Evolutionary conservation across 1,140 invertebrate species (phyloP).

Genomic region (Tetramorium alpestre): DNA sequence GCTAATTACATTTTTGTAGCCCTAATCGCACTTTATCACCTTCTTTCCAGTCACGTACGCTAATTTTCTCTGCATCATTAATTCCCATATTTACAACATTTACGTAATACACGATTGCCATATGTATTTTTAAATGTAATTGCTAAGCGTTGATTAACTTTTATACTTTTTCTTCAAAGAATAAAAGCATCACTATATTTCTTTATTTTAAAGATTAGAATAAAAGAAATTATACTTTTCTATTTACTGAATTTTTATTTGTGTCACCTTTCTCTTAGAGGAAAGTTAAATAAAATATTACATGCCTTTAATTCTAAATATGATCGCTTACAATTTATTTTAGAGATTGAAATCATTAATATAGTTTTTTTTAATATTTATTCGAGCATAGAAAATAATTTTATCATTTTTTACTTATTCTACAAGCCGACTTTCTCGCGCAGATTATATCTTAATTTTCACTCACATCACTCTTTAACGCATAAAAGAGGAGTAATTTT

Average conservation of each 20-base stretch:
- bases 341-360: too few relatives aligned
- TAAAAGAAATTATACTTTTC: constrained; percentile 46
- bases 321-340: too few relatives aligned
- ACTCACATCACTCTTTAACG: too few relatives aligned
- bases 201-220: background rate
- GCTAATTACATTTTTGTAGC: constrained; percentile 34
- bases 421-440: too few relatives aligned
- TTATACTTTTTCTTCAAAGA: background rate
- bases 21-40: constrained; percentile 24
- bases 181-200: background rate
- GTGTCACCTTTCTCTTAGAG: background rate
- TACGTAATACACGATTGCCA: background rate
- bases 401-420: too few relatives aligned
- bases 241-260: constrained; percentile 8
- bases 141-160: background rate
- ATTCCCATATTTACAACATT: constrained; percentile 6
- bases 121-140: constrained; percentile 1
- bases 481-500: too few relatives aligned
- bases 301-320: too few relatives aligned
- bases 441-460: too few relatives aligned
- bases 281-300: too few relatives aligned
- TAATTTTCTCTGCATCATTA: background rate
- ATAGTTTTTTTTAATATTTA: too few relatives aligned
- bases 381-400: too few relatives aligned
- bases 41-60: constrained; percentile 24